Base-by-base conservation (phyloP, 2,113 vertebrate genomes). In the Hyaena hyaena region DNA sequence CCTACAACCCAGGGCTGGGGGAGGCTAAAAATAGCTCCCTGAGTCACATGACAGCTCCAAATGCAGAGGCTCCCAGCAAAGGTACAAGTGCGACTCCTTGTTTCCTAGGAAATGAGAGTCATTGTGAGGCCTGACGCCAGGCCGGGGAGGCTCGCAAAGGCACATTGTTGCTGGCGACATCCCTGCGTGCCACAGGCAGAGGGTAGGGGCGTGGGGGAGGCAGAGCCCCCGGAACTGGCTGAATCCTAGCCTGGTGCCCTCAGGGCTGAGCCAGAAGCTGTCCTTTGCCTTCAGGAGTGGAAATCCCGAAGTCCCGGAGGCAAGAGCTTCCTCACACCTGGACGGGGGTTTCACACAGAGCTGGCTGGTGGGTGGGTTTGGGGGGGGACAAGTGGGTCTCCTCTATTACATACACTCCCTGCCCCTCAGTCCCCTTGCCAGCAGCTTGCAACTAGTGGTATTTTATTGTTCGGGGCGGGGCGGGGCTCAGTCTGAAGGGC, bases 81-180 rank as follows among this genome's bases (percentile, higher is more conserved):
- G 97, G 97, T 97, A 95, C 97, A 95, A 96, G 94, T 94, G 93
- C n/a, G 26, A 89, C 96, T 96, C 97, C 92, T 94, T 76, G 98
- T 98, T 98, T 98, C 98, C 98, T 98, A 98, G 97, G 98, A 97
- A 98, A 98, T 98, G 96, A 87, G 93, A 98, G 95, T 86, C 95
- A 95, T 86, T 93, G 95, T 82, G 88, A 95, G 90, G 95, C 97
- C 95, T 97, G 96, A 71, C 68, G 90, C 96, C 92, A 91, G 96
- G 86, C 97, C 23, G 31, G 0, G 68, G 92, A 9, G 3, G 63
- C 87, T 86, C 7, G 48, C 61, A 85, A 50, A 96, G 69, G 83
- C 79, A 26, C 96, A 88, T 96, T 88, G 97, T 91, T 98, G 91
- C 77, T 94, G 65, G 93, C 35, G 63, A 97, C 90, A 90, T 45